Evolutionary conservation across 2,797 vertebrate genomes (phyloP), one percentile per base, ranked within the genome.

Genomic region (Emydoidea blandingii): DNA sequence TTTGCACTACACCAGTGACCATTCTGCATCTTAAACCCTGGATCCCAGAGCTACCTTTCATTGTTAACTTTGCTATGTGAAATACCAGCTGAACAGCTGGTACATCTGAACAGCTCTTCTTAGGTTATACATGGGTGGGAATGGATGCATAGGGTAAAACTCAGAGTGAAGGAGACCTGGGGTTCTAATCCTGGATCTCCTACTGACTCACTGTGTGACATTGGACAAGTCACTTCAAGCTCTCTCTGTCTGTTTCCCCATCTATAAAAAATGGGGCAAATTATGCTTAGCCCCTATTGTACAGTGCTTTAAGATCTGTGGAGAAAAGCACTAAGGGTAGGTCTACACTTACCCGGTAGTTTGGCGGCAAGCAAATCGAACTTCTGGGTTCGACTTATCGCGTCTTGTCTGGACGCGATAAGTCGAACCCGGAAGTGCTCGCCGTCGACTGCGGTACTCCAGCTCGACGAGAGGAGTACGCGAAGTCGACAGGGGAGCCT

Each of bases 31-130:
- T 59, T 57, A 95, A 94, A 93, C 68, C 57, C 65, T 54, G 65
- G 86, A 90, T 62, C 49, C 54, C 9, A 0, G 72, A 1, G 1
- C 47, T 79, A 52, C 89, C 65, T 86, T 83, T 93, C 80, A 94
- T 94, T 95, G 88, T 79, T 94, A 97, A 92, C 52, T 86, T 94
- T 62, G 62, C 86, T 87, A 49, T 79, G 29, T 94, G 80, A 96
- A 93, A 91, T 87, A 90, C n/a, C 83, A 96, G 79, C 72, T 10
- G 59, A 59, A 56, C 83, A 89, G 81, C 34, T 49, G 53, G 53
- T 54, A 54, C 21, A 54, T 25, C 54, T 8, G 59, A 74, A 62
- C 83, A 89, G 74, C 34, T 52, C 68, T 49, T 96, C 86, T 91
- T 57, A 95, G 83, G n/a, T 91, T 87, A 87, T 59, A 94, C 92